These are phyloP conservation scores for Crotalus horridus DNA, from an alignment of 2,113 vertebrate species.

Conservation along the genomic window DNA sequence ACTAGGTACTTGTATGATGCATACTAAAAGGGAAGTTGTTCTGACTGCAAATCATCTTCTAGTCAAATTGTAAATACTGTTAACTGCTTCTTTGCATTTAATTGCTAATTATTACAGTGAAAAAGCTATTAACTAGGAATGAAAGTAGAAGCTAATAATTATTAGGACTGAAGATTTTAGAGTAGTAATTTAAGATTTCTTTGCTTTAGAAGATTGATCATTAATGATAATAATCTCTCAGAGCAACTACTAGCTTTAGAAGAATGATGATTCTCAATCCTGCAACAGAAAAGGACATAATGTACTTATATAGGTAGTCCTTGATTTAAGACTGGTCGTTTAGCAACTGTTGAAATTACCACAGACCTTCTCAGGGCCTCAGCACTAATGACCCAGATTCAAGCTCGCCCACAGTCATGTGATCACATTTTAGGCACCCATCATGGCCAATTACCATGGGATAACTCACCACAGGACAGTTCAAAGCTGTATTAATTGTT, in stretches of 20 bases:
- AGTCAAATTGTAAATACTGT: background rate
- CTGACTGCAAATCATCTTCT: background rate
- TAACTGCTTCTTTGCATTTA: background rate
- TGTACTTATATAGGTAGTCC: background rate
- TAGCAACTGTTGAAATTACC: background rate
- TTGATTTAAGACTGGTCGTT: background rate
- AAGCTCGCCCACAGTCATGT: background rate
- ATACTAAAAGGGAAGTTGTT: background rate
- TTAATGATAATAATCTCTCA: background rate
- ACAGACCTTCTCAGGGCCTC: background rate
- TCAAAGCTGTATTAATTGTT: background rate
- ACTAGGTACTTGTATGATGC: conserved; percentile 5
- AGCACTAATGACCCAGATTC: background rate
- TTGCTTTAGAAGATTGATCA: background rate
- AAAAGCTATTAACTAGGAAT: background rate
- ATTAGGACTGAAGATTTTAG: background rate
- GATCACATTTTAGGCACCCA: background rate
- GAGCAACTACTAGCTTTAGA: background rate
- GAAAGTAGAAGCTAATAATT: background rate
- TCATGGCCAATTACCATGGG: background rate
- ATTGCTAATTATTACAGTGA: background rate
- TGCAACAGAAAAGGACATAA: background rate
- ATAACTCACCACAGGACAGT: background rate
- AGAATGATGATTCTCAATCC: background rate
- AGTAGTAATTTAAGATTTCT: background rate